Evolutionary conservation across 2,797 vertebrate genomes (phyloP).

Genomic region (Rhinichthys osculus): DNA sequence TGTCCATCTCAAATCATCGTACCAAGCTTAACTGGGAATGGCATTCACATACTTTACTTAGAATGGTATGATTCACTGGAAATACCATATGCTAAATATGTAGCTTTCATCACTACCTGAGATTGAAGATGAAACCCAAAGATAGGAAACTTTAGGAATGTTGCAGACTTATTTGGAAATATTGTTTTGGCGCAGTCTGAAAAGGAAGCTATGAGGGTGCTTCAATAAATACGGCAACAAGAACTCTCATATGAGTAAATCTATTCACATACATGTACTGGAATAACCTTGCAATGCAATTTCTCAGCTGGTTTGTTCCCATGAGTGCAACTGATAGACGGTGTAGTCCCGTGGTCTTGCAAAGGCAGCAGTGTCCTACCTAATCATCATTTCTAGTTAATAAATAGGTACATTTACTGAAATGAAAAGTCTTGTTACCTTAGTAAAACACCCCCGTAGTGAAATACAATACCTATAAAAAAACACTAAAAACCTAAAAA

Average conservation of each 20-base stretch:
- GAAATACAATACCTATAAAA: not conserved
- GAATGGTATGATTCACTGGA: slow-evolving; percentile 2
- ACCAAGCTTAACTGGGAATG: not conserved
- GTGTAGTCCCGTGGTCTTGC: not conserved
- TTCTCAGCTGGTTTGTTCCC: not conserved
- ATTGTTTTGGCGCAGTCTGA: not conserved
- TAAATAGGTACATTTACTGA: slow-evolving; percentile 13
- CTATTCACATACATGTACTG: not conserved
- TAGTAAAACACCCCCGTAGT: not conserved
- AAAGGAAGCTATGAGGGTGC: not conserved
- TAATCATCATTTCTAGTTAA: not conserved
- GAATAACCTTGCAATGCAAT: not conserved
- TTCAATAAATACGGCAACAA: slow-evolving; percentile 2
- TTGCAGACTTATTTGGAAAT: slow-evolving; percentile 23
- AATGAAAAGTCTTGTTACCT: not conserved
- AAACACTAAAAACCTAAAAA: not conserved
- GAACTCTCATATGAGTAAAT: not conserved
- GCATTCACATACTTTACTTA: not conserved
- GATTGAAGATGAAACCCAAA: not conserved
- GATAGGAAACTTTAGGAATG: slow-evolving; percentile 10
- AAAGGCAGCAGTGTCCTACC: not conserved
- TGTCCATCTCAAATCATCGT: not conserved
- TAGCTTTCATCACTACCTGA: slow-evolving; percentile 6
- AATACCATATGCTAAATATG: slow-evolving; percentile 4
- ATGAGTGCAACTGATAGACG: not conserved